Evolutionary conservation across 2,888 invertebrate species (phyloP).

Genomic region (Lepidonotus clava): DNA sequence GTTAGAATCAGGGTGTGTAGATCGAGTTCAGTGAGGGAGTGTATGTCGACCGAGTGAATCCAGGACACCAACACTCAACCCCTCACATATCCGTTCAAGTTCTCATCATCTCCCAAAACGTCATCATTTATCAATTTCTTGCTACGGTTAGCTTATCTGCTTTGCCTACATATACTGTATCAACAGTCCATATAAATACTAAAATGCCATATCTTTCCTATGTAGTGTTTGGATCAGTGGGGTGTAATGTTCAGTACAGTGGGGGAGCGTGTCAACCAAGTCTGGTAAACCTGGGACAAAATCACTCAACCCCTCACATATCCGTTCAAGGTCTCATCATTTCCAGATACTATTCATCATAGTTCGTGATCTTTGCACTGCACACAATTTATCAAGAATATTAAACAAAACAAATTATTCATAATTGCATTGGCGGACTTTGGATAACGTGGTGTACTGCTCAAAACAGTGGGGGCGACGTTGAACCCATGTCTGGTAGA

Average conservation of each 20-base stretch:
- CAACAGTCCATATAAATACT: not conserved
- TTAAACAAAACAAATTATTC: too few relatives aligned
- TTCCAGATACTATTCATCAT: too few relatives aligned
- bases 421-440: too few relatives aligned
- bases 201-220: not conserved
- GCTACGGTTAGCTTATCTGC: too few relatives aligned
- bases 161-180: too few relatives aligned
- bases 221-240: not conserved
- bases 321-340: slow-evolving; percentile 36
- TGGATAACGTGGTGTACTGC: too few relatives aligned
- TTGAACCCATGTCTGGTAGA: too few relatives aligned
- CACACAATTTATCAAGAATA: too few relatives aligned
- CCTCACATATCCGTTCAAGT: slow-evolving; percentile 40
- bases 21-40: slow-evolving; percentile 6
- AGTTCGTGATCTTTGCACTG: too few relatives aligned
- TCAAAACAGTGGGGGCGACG: too few relatives aligned
- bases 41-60: not conserved
- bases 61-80: slow-evolving; percentile 25
- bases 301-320: slow-evolving; percentile 40
- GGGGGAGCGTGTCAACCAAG: slow-evolving; percentile 9
- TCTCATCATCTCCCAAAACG: slow-evolving; percentile 14
- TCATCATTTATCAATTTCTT: too few relatives aligned
- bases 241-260: slow-evolving; percentile 25
- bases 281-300: not conserved
- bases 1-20: slow-evolving; percentile 32